These are phyloP conservation scores for Sciurus vulgaris DNA, from an alignment of 2,797 vertebrate species.

Conservation along the genomic window DNA sequence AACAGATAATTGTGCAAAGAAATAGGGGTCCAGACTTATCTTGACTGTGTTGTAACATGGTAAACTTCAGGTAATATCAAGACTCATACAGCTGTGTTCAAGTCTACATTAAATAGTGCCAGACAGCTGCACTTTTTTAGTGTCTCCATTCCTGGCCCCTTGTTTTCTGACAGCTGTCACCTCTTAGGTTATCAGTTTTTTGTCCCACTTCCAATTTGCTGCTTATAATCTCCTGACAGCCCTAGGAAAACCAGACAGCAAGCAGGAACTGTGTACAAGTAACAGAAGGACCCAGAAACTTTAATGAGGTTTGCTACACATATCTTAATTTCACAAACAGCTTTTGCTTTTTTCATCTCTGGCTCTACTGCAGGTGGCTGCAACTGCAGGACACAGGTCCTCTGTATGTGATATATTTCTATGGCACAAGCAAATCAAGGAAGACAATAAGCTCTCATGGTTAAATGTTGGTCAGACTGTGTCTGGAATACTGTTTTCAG, in stretches of 20 bases:
- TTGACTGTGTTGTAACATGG: background rate
- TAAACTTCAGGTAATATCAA: background rate
- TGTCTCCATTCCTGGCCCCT: background rate
- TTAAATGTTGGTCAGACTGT: no score
- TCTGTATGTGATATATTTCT: background rate
- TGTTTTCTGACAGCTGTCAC: conserved; percentile 70
- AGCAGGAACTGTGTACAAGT: background rate
- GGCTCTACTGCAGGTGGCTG: background rate
- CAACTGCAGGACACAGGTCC: background rate
- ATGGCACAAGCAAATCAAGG: no score
- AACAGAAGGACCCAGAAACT: background rate
- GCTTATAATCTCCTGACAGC: background rate
- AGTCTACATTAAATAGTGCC: background rate
- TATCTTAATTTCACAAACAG: background rate
- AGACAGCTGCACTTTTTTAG: background rate
- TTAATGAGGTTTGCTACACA: background rate
- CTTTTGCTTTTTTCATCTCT: background rate
- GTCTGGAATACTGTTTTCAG: no score
- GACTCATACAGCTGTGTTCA: background rate
- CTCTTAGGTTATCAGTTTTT: conserved; percentile 66
- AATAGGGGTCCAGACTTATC: background rate
- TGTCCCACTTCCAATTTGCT: conserved; percentile 61
- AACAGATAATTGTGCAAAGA: conserved; percentile 45
- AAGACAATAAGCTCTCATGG: no score
- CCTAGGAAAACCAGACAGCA: conserved; percentile 13